Evolutionary conservation across 1,140 invertebrate species (phyloP).

Genomic region (Ips nitidus): DNA sequence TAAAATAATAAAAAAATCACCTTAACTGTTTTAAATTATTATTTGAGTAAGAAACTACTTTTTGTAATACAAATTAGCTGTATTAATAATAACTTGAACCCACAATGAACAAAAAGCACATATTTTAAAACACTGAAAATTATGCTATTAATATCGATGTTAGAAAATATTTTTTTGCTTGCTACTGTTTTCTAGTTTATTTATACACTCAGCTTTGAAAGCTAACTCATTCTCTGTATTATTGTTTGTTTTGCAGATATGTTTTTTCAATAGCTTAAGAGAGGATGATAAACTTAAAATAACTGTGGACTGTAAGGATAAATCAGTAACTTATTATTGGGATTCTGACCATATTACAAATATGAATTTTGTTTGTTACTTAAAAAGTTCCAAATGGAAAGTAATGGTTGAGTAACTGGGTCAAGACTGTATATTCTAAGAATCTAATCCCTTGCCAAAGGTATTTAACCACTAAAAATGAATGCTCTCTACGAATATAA

Average conservation of each 20-base stretch:
- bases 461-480: background rate
- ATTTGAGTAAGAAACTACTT: too few species aligned
- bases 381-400: constrained; percentile 41
- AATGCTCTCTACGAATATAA: too few species aligned
- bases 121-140: background rate
- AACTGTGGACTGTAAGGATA: constrained; percentile 42
- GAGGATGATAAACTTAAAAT: constrained; percentile 40
- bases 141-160: background rate
- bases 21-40: too few species aligned
- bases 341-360: constrained; percentile 16
- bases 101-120: too few species aligned
- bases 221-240: background rate
- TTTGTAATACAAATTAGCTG: too few species aligned
- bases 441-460: background rate
- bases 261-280: constrained; percentile 41
- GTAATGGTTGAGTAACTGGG: constrained; percentile 44
- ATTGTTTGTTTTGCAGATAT: constrained; percentile 41
- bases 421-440: background rate
- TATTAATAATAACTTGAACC: too few species aligned
- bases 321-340: constrained; percentile 47
- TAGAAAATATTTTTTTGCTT: background rate
- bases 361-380: constrained; percentile 40
- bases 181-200: background rate
- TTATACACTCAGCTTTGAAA: background rate
- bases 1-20: too few species aligned